phyloP scores from a whole-genome alignment of 2,113 vertebrate genomes.

The Lepisosteus osseus region DNA sequence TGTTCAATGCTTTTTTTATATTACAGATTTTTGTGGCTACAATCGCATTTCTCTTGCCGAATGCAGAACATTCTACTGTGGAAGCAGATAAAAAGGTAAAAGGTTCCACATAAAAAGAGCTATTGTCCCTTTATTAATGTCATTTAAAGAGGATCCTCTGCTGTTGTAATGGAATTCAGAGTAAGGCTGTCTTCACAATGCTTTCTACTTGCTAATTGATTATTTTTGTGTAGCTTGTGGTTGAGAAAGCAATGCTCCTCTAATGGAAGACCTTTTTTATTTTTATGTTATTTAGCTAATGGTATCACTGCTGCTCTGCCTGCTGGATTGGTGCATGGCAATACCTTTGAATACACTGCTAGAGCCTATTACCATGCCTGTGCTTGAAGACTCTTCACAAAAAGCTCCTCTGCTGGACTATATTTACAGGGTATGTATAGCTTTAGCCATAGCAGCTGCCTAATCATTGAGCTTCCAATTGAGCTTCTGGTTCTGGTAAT shows the following conservation, averaged over 20 bases:
- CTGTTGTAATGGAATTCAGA: conserved; percentile 23
- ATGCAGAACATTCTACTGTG: conserved; percentile 85
- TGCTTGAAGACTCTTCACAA: conserved; percentile 72
- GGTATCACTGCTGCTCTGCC: conserved; percentile 89
- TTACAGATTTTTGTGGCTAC: conserved; percentile 94
- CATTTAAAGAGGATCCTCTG: not conserved
- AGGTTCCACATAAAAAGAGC: conserved; percentile 34
- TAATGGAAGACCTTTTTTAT: conserved; percentile 16
- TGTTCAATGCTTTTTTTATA: conserved; percentile 22
- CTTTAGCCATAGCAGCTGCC: not conserved
- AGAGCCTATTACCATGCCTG: conserved; percentile 76
- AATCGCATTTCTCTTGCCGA: conserved; percentile 91
- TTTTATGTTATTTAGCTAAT: conserved; percentile 74
- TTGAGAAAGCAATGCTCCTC: not conserved
- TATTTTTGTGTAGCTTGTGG: conserved; percentile 14
- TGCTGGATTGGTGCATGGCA: conserved; percentile 97
- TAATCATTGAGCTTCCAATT: not conserved
- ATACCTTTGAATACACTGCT: conserved; percentile 83
- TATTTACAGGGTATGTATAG: conserved; percentile 87
- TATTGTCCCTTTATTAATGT: conserved; percentile 10
- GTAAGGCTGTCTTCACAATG: not conserved
- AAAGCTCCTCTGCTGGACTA: conserved; percentile 88
- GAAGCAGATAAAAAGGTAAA: conserved; percentile 96
- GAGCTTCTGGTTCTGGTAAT: not conserved
- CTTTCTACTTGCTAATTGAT: conserved; percentile 6